Conservation (phyloP, 2,113 vertebrate genomes). For the Onychostruthus taczanowskii region DNA sequence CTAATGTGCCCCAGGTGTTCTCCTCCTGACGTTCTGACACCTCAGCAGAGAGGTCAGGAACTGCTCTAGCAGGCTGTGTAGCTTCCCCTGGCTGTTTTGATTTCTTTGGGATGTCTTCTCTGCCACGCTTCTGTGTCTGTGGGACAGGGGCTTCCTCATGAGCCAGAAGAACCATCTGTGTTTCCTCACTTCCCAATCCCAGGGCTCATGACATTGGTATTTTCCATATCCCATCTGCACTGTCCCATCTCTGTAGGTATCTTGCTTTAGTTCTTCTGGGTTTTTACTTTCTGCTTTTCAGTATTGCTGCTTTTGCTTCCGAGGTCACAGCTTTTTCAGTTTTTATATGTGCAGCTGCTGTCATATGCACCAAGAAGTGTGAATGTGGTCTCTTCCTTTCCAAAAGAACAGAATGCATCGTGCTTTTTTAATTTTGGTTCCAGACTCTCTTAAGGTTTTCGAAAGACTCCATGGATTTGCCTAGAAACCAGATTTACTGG, state of each 20-base stretch:
- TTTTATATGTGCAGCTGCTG: not conserved
- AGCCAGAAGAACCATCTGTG: conserved; percentile 28
- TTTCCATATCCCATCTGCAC: conserved; percentile 19
- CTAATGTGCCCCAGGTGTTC: conserved; percentile 31
- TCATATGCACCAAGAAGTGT: not conserved
- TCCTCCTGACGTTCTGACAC: conserved; percentile 44
- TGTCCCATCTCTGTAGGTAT: conserved; percentile 28
- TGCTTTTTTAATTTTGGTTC: not conserved
- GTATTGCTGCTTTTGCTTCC: conserved; percentile 39
- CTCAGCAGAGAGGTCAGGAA: conserved; percentile 67
- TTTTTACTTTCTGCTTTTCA: conserved; percentile 30
- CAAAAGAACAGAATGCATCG: not conserved
- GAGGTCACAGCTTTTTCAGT: conserved; percentile 7
- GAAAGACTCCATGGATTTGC: not conserved
- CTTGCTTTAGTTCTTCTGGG: not conserved
- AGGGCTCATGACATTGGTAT: not conserved
- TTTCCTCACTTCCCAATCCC: not conserved
- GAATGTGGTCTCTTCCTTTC: not conserved
- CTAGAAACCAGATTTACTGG: not conserved
- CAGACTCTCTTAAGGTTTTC: not conserved
- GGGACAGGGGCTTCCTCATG: conserved; percentile 18
- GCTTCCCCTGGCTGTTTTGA: conserved; percentile 48
- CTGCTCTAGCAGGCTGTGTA: conserved; percentile 56
- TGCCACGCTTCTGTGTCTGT: conserved; percentile 16
- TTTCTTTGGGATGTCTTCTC: conserved; percentile 29